These are phyloP conservation scores for Cladopsammia gracilis DNA, from an alignment of 64 coral and sea anemone species.

Conservation along the genomic window DNA sequence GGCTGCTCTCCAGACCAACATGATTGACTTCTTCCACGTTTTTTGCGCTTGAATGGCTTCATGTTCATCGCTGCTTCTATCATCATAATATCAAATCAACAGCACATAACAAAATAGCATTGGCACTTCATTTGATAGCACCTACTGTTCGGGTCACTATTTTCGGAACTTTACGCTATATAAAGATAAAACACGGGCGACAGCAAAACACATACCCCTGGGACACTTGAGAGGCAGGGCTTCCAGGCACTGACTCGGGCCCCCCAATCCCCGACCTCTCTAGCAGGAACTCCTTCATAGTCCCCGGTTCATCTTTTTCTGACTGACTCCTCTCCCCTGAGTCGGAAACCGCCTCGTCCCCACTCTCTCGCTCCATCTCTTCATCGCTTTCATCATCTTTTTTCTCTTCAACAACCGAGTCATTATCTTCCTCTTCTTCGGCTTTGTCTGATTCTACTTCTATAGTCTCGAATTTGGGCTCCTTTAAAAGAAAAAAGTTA, in stretches of 20 bases:
- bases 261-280: constrained; percentile 87
- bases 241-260: constrained; percentile 93
- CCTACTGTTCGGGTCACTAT: neutral
- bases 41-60: constrained; percentile 95
- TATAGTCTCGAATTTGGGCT: constrained; percentile 78
- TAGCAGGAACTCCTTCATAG: constrained; percentile 74
- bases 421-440: constrained; percentile 90
- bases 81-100: neutral
- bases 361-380: constrained; percentile 83
- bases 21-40: constrained; percentile 98
- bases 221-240: constrained; percentile 96
- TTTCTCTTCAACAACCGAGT: constrained; percentile 79
- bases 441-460: constrained; percentile 90
- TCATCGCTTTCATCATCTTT: constrained; percentile 86
- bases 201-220: constrained; percentile 75
- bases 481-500: constrained; percentile 23
- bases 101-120: neutral
- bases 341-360: constrained; percentile 84
- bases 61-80: constrained; percentile 82
- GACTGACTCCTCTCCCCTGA: constrained; percentile 82
- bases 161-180: no score
- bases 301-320: constrained; percentile 66
- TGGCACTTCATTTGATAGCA: neutral
- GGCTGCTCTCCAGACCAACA: constrained; percentile 98
- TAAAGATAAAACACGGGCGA: neutral